These are phyloP conservation scores for Orcinus orca DNA, from an alignment of 2,113 vertebrate species.

Conservation along the genomic window DNA sequence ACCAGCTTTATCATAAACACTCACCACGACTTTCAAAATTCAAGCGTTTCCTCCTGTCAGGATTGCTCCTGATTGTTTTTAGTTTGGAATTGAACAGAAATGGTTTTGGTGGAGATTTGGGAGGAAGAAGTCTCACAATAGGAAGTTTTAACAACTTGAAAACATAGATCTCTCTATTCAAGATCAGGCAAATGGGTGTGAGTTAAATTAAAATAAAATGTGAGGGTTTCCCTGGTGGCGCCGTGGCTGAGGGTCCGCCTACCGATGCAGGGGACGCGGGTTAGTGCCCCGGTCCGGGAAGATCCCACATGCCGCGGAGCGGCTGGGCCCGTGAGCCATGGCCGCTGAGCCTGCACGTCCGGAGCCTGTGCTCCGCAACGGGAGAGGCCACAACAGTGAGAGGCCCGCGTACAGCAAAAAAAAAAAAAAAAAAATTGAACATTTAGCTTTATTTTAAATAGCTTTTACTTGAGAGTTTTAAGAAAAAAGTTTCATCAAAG, in stretches of 20 bases:
- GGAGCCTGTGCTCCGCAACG: too few species aligned
- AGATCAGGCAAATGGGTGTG: not conserved
- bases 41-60: not conserved
- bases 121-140: not conserved
- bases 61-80: not conserved
- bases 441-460: constrained; percentile 7
- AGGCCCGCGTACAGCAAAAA: too few species aligned
- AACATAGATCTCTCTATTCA: not conserved
- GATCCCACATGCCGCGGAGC: too few species aligned
- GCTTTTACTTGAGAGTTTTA: not conserved
- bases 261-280: too few species aligned
- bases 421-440: not conserved
- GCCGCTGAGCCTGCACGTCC: too few species aligned
- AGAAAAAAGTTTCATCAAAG: not conserved
- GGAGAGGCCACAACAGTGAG: too few species aligned
- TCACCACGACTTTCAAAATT: not conserved
- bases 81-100: not conserved
- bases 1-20: not conserved
- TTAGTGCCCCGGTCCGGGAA: too few species aligned
- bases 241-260: too few species aligned
- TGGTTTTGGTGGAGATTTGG: not conserved
- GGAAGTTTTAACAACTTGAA: not conserved
- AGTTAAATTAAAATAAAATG: not conserved
- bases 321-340: too few species aligned
- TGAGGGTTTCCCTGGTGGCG: too few species aligned